Evolutionary conservation across 2,113 vertebrate species (phyloP).

Genomic region (Bufo gargarizans): DNA sequence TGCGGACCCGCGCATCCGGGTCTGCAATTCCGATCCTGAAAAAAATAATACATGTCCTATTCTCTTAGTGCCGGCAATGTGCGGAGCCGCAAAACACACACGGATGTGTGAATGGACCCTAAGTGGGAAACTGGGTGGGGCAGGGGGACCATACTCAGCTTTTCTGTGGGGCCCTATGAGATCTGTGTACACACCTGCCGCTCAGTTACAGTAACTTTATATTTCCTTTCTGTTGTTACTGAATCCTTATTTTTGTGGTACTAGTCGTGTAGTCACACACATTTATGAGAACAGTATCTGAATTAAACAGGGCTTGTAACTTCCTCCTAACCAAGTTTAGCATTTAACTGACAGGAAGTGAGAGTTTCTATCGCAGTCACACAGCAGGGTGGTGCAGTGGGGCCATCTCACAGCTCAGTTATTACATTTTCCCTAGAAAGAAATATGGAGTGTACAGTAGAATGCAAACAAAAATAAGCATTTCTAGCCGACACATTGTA

Average conservation of each 20-base stretch:
- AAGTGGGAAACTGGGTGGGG: too few species aligned
- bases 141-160: too few species aligned
- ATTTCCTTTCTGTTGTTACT: background rate
- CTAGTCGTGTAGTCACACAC: background rate
- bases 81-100: too few species aligned
- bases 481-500: background rate
- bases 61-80: too few species aligned
- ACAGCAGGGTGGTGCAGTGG: background rate
- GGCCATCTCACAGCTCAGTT: background rate
- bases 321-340: constrained; percentile 38
- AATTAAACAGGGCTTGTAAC: background rate
- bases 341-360: constrained; percentile 45
- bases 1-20: too few species aligned
- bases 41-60: too few species aligned
- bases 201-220: background rate
- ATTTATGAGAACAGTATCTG: background rate
- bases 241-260: background rate
- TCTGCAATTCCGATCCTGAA: too few species aligned
- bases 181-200: too few species aligned
- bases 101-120: too few species aligned
- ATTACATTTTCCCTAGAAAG: background rate
- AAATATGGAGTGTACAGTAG: background rate
- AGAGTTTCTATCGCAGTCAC: background rate
- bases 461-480: background rate
- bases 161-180: too few species aligned